phyloP scores from a whole-genome alignment of 2,797 vertebrate species.

The Parauchenoglanis ngamensis region DNA sequence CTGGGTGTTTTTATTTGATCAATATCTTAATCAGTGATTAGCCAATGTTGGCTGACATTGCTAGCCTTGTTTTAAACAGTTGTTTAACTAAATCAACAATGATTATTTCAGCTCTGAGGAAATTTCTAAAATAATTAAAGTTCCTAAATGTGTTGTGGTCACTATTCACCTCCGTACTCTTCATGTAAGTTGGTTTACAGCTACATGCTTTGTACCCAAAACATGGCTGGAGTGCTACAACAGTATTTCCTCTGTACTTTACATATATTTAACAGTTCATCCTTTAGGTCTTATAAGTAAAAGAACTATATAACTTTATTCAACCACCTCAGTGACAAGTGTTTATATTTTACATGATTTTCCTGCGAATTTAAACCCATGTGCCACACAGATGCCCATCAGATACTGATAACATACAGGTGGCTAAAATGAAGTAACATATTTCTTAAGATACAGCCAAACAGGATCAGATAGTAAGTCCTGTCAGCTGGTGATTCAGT shows the following conservation, averaged over 20 bases:
- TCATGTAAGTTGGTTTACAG: not conserved
- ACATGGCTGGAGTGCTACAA: not conserved
- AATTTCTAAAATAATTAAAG: not conserved
- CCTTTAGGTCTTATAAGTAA: not conserved
- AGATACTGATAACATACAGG: conserved; percentile 13
- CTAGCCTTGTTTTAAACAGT: not conserved
- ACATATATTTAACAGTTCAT: not conserved
- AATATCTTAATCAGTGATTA: not conserved
- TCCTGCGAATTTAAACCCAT: not conserved
- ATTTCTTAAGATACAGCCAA: conserved; percentile 24
- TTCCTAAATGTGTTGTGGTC: not conserved
- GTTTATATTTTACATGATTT: not conserved
- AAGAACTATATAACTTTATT: not conserved
- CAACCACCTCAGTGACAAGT: not conserved
- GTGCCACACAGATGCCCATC: not conserved
- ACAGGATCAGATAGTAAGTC: not conserved
- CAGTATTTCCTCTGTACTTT: not conserved
- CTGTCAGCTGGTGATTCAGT: not conserved
- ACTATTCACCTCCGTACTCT: not conserved
- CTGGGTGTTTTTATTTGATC: not conserved
- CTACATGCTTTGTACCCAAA: not conserved
- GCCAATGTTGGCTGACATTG: not conserved
- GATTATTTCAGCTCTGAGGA: not conserved
- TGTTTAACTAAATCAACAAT: not conserved
- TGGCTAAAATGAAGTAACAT: conserved; percentile 31